Base-by-base conservation (phyloP, 2,113 vertebrate species). In the Maccullochella peelii region DNA sequence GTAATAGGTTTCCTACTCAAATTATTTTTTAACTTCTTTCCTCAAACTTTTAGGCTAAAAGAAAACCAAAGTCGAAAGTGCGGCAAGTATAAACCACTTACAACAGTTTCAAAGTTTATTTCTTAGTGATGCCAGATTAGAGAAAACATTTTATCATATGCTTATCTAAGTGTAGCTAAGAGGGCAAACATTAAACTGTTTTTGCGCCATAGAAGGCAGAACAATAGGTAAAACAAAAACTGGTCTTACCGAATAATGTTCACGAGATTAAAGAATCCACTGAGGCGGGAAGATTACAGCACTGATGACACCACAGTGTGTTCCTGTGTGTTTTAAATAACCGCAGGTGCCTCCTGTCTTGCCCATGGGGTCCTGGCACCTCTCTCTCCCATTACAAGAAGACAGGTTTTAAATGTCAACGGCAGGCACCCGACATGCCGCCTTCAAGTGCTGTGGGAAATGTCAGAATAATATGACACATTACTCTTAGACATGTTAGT, bases 301-400 rank as follows among this genome's bases (percentile, higher is more conserved):
- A 23, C 21, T 6, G 63, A 42, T 25, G 38, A 16, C 14, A 11
- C 36, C 62, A 15, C 59, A 7, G 42, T 33, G 33, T 33, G 33
- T 4, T 55, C 7, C 42, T 21, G 27, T 52, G 57, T 23, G 58
- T 40, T 62, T 27, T 52, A 50, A 62, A 18, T 49, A 71, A 69
- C 27, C 33, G 27, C 67, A 71, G 66, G 20, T 27, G 55, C 33
- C 67, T 6, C n/a, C 5, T 4, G 40, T 30, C 7, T 63, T 16
- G 75, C 10, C 77, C 33, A 33, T 33, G 33, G 33, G 33, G 33
- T 33, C 33, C 75, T 16, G 75, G 7, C 66, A 38, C 14, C 47
- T 63, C 77, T 80, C 47, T 63, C 77, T 80, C 77, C n/a, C n/a
- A 10, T 80, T 71, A 54, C 67, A 72, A 14, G 27, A 72, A 14